phyloP scores from a whole-genome alignment of 1,140 invertebrate genomes.

The Magallana angulata region DNA sequence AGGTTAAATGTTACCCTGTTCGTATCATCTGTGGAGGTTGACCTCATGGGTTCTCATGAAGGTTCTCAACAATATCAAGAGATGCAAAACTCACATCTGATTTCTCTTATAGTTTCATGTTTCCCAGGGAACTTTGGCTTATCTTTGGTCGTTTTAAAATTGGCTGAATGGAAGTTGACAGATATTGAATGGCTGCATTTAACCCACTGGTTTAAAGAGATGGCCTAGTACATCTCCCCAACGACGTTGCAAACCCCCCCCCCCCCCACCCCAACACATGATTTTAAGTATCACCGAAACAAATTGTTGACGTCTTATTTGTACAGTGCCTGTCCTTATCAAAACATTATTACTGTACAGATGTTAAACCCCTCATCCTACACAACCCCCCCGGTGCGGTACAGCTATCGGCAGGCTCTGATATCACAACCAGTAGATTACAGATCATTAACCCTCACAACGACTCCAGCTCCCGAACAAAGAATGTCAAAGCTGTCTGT shows the following conservation, averaged over 20 bases:
- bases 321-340: background rate
- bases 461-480: background rate
- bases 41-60: too few species aligned
- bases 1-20: too few species aligned
- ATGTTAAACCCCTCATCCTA: constrained; percentile 1
- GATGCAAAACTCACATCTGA: too few species aligned
- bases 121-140: too few species aligned
- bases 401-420: background rate
- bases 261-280: background rate
- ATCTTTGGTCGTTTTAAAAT: too few species aligned
- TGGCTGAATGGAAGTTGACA: too few species aligned
- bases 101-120: too few species aligned
- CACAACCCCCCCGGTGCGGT: background rate
- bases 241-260: background rate
- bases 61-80: too few species aligned
- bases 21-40: too few species aligned
- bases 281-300: background rate
- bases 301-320: constrained; percentile 6
- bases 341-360: background rate
- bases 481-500: constrained; percentile 5
- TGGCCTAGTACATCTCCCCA: too few species aligned
- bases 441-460: constrained; percentile 10
- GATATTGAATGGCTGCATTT: too few species aligned
- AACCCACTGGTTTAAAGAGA: too few species aligned
- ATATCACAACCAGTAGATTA: background rate